Base-by-base conservation (phyloP, 1,140 invertebrate species). In the Phymorhynchus buccinoides region DNA sequence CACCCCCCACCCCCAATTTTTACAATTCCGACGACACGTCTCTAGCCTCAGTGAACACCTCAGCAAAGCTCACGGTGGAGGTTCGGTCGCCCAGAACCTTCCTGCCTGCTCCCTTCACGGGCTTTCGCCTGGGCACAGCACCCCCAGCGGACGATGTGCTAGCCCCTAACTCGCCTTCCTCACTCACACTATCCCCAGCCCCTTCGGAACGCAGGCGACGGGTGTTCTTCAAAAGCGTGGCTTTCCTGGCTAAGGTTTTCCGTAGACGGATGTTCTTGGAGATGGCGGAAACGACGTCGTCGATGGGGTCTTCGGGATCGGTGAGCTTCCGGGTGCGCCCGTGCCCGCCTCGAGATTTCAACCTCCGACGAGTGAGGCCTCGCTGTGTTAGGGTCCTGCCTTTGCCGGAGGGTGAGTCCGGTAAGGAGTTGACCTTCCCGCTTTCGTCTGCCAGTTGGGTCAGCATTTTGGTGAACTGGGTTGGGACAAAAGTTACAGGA, bases 211-310 rank as follows among this genome's bases (percentile, higher is more conserved):
- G 14, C 14, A n/a, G 39, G 16, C 37, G 80, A 4, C 41, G 80
- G 12, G 56, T 80, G 35, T 83, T 87, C 66, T 79, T 62, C 81
- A 87, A 48, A 9, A 87, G 82, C 12, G 86, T 87, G 14, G 86
- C 86, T 44, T 85, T 87, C 41, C 81, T 81, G 3, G 62, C 81
- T 12, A 87, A 32, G 1, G 86, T 85, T 27, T 75, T 78, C 39
- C 80, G 30, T 9, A 87, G 37, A 1, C 79, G 32, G n/a, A 83
- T 52, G 52, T 83, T 85, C 18, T 80, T 78, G 30, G 80, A 42
- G 4, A 75, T 81, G 16, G 73, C 80, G 48, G 48, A 78, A 27
- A 56, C 56, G 7, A 87, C 41, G 1, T 84, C 84, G 18, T 80
- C 71, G 14, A 87, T 30, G 12, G 86, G 84, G 37, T 83, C 80